Conservation (phyloP, 2,113 vertebrate species). For the Pionites leucogaster region DNA sequence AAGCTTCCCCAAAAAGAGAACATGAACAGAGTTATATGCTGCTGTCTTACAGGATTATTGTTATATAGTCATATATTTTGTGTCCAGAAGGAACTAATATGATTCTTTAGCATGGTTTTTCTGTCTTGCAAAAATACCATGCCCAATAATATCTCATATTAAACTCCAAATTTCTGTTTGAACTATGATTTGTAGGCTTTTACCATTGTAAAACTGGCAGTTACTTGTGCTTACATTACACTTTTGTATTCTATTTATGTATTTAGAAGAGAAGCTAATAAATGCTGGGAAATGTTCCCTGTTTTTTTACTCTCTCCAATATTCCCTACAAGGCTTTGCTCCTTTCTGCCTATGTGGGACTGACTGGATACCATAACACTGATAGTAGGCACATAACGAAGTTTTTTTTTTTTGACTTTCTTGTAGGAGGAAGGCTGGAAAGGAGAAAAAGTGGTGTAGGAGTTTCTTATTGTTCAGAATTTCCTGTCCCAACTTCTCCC, state of each 20-base stretch:
- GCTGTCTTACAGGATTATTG: not conserved
- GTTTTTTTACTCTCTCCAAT: not conserved
- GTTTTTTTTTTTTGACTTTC: not conserved
- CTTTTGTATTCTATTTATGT: not conserved
- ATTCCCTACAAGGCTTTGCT: not conserved
- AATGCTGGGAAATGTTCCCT: not conserved
- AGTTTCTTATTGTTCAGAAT: not conserved
- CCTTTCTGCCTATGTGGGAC: accelerated
- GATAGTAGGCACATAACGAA: not conserved
- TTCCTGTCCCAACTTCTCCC: not conserved
- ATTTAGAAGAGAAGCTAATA: not conserved
- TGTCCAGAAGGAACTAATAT: not conserved
- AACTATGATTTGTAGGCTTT: not conserved
- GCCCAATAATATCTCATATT: not conserved
- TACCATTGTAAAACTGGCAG: not conserved
- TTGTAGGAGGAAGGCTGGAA: not conserved
- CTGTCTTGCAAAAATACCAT: not conserved
- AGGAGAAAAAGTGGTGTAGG: not conserved
- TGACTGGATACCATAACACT: not conserved
- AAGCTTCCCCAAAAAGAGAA: not conserved
- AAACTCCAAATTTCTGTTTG: not conserved
- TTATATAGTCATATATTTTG: not conserved
- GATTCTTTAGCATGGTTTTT: not conserved
- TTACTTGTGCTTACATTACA: not conserved
- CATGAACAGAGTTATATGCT: not conserved